A percentile compares a stretch with the other conserved stretches of the same genome.
Conservation (phyloP, 1,140 invertebrate genomes). For the Pseudomyrmex concolor region DNA sequence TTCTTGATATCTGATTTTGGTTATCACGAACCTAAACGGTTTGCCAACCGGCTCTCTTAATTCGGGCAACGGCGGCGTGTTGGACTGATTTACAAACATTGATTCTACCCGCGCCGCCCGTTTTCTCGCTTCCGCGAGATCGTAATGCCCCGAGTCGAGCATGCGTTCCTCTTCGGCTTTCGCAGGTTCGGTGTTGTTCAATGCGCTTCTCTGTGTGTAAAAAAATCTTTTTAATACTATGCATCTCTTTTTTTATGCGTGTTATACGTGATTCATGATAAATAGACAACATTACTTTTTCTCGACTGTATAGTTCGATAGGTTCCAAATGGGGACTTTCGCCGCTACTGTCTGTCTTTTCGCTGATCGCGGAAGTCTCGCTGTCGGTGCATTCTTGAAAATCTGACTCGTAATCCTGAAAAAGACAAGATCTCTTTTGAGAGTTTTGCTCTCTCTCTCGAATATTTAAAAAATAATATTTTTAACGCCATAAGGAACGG, state of each 20-base stretch:
- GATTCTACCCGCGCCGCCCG: constrained; percentile 80
- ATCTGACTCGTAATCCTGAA: constrained; percentile 86
- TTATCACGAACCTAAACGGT: constrained; percentile 76
- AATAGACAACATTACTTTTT: constrained; percentile 71
- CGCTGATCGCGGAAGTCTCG: constrained; percentile 79
- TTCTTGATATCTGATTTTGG: constrained; percentile 70
- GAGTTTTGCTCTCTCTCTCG: too few relatives aligned
- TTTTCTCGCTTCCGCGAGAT: constrained; percentile 85
- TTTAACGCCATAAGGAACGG: too few relatives aligned
- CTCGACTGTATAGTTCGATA: constrained; percentile 75
- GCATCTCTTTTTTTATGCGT: background rate
- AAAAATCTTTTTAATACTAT: constrained; percentile 40
- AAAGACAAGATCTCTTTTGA: too few relatives aligned
- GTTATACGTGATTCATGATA: background rate
- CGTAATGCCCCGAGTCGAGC: constrained; percentile 89
- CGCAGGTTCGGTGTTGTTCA: constrained; percentile 69
- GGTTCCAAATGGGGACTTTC: constrained; percentile 73
- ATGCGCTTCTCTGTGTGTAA: constrained; percentile 62
- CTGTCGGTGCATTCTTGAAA: constrained; percentile 85
- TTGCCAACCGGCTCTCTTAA: constrained; percentile 72
- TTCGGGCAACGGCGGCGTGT: constrained; percentile 69
- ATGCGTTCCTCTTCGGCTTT: constrained; percentile 87
- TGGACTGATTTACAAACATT: constrained; percentile 78
- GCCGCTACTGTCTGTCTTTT: constrained; percentile 72
- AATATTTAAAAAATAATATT: too few relatives aligned